phyloP scores from a whole-genome alignment of 2,113 vertebrate genomes.

The Heptranchias perlo region DNA sequence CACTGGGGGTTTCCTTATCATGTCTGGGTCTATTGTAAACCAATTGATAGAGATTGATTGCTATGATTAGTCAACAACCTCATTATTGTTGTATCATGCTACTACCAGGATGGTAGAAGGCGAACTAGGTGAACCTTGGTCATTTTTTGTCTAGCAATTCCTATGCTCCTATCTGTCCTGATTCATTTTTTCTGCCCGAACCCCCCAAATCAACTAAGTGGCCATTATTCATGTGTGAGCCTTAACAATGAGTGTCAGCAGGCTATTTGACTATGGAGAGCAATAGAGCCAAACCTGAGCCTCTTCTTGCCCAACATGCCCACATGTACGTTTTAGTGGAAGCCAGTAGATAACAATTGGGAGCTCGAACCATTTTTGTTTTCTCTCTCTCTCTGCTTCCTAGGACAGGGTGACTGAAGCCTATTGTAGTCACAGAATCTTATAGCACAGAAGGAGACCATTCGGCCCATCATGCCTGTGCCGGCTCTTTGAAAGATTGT shows the following conservation, averaged over 20 bases:
- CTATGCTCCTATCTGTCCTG: background rate
- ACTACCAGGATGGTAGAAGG: background rate
- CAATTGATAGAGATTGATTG: background rate
- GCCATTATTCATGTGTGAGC: no score
- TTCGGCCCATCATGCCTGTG: no score
- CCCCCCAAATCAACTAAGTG: background rate
- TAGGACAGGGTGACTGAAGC: background rate
- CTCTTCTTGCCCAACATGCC: background rate
- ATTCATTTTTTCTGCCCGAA: background rate
- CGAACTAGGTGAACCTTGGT: background rate
- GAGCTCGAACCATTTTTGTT: background rate
- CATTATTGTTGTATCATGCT: background rate
- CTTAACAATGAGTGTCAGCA: no score
- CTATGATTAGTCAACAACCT: background rate
- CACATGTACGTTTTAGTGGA: background rate
- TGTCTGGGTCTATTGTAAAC: background rate
- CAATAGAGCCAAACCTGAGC: no score
- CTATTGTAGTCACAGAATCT: background rate
- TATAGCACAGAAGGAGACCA: background rate
- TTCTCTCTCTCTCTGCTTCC: background rate
- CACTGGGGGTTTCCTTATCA: background rate
- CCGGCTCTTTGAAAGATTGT: no score
- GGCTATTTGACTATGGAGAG: no score
- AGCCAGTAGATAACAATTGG: background rate
- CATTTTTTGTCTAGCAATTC: background rate